phyloP scores from a whole-genome alignment of 2,888 invertebrate genomes.

The Cosmia pyralina region DNA sequence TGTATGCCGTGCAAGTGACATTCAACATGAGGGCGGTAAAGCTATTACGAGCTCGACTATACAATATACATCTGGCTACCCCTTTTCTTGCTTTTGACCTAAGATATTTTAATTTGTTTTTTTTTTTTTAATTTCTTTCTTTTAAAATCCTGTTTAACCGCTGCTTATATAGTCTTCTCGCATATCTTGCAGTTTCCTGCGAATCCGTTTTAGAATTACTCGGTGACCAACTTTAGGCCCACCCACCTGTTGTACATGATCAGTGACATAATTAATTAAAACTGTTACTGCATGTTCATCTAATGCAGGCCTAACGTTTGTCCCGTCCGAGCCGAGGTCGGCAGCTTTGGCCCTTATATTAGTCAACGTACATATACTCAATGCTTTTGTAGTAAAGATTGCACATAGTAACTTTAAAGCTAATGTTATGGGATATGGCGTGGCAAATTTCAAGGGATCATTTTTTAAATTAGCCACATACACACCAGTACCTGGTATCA shows the following conservation, averaged over 20 bases:
- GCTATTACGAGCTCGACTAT: too few species aligned
- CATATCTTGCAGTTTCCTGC: not conserved
- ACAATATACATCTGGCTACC: too few species aligned
- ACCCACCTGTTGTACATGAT: not conserved
- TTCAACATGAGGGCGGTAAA: too few species aligned
- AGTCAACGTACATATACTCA: not conserved
- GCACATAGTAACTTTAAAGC: not conserved
- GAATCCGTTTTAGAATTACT: not conserved
- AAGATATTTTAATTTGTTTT: too few species aligned
- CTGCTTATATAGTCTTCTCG: too few species aligned
- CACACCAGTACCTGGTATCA: not conserved
- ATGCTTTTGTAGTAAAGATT: not conserved
- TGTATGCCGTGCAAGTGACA: too few species aligned
- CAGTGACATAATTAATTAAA: not conserved
- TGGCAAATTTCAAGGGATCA: too few species aligned
- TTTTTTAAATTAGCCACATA: not conserved
- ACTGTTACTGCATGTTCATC: not conserved
- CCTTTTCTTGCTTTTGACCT: too few species aligned
- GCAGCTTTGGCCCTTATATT: not conserved
- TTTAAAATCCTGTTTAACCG: rapidly evolving
- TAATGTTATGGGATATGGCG: not conserved
- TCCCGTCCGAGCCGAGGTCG: not conserved
- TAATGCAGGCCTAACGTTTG: not conserved
- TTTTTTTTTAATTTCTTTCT: too few species aligned
- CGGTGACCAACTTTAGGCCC: not conserved